phyloP scores from a whole-genome alignment of 2,797 vertebrate species.

The Chloroceryle amazona region DNA sequence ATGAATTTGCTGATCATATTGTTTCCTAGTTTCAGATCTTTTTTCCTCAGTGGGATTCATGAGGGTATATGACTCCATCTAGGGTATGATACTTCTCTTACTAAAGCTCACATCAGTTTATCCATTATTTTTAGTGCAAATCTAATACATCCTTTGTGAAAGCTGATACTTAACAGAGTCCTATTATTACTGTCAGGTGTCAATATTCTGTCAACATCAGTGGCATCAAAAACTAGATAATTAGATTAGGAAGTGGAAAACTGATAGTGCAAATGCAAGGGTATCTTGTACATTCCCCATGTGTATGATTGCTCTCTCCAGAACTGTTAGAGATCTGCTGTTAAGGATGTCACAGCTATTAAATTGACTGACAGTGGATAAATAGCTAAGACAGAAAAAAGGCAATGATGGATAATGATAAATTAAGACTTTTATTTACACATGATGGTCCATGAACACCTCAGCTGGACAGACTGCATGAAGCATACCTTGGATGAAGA shows the following conservation, averaged over 20 bases:
- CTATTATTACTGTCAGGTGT: background rate
- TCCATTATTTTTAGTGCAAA: background rate
- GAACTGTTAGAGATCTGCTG: background rate
- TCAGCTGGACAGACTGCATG: background rate
- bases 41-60: background rate
- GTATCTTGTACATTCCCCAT: background rate
- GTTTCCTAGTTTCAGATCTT: background rate
- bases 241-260: background rate
- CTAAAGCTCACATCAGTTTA: background rate
- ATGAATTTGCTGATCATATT: background rate
- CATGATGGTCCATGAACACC: background rate
- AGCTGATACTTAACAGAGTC: background rate
- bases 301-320: background rate
- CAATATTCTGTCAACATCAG: background rate
- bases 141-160: background rate
- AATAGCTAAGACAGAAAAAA: background rate
- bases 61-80: background rate
- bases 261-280: background rate
- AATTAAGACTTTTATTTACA: background rate
- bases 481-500: background rate
- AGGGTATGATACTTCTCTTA: background rate
- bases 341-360: background rate
- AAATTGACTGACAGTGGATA: background rate
- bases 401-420: background rate
- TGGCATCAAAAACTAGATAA: background rate